Conservation (phyloP, 2,888 invertebrate species). For the Calameuta pallipes region DNA sequence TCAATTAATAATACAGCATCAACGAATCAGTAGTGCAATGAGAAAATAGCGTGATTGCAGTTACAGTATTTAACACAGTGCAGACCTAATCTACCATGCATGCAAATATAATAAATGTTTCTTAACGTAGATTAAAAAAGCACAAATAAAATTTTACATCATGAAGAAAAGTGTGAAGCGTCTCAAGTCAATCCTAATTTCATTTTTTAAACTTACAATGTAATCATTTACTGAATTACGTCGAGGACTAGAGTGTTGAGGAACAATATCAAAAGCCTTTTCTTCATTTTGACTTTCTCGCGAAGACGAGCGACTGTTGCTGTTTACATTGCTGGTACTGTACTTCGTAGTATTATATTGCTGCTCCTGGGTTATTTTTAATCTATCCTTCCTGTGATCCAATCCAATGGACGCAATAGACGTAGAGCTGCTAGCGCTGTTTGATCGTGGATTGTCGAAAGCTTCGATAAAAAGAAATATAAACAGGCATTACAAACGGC, state of each 20-base stretch:
- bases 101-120: background rate
- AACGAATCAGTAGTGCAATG: background rate
- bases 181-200: background rate
- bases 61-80: background rate
- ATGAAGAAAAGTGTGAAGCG: background rate
- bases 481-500: background rate
- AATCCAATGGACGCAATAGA: constrained; percentile 26
- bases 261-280: constrained; percentile 51
- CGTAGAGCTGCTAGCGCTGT: constrained; percentile 30
- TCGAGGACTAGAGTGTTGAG: constrained; percentile 25
- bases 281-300: constrained; percentile 30
- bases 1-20: background rate
- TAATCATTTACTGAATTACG: constrained; percentile 43
- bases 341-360: background rate
- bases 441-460: background rate
- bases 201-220: constrained; percentile 30
- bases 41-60: background rate
- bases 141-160: background rate
- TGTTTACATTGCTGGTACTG: constrained; percentile 11
- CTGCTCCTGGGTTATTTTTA: constrained; percentile 17
- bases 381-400: background rate
- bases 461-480: background rate
- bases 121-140: background rate
- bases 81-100: background rate
- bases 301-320: constrained; percentile 31